Base-by-base conservation (phyloP, 2,113 vertebrate genomes). In the Petaurus breviceps region DNA sequence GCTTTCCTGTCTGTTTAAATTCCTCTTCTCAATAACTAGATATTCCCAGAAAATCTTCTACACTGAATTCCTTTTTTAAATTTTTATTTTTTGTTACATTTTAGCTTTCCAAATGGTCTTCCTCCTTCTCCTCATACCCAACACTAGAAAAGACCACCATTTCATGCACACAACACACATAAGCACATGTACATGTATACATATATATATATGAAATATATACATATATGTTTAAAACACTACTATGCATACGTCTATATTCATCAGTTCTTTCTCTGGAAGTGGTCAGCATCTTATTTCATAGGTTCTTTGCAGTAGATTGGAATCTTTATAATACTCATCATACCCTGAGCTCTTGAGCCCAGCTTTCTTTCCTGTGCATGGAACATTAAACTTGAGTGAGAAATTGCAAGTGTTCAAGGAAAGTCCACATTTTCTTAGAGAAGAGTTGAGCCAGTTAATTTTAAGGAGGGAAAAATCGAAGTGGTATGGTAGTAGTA, bases 101-200 rank as follows among this genome's bases (percentile, higher is more conserved):
- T 68, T 92, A 94, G 89, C 55, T 93, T 91, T 19, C 25, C 23
- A 89, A 90, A 77, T 92, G 4, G 53, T 52, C 93, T 94, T 3
- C 46, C 16, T 31, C 31, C 90, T 93, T 94, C n/a, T 92, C 14
- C 94, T 0, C 10, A 10, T 3, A 28, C 10, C 57, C 1, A 10
- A 3, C 10, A 31, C 26, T 54, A 54, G 22, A 54, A 54, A 53
- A 53, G 52, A 22, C 23, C 3, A 24, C 53, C 3, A 54, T 54
- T 54, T 54, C 2, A 3, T 16, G 2, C 25, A 55, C 54, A 55
- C 54, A 51, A 57, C 7, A 28, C 26, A 57, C 23, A 28, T 1
- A 57, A 11, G 2, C 9, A 57, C 22, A 57, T 1, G 3, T 31
- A 28, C 1, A 25, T 55, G 14, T 23, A 54, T 6, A 54, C 24